Conservation (phyloP, 2,797 vertebrate genomes). For the Menidia menidia region DNA sequence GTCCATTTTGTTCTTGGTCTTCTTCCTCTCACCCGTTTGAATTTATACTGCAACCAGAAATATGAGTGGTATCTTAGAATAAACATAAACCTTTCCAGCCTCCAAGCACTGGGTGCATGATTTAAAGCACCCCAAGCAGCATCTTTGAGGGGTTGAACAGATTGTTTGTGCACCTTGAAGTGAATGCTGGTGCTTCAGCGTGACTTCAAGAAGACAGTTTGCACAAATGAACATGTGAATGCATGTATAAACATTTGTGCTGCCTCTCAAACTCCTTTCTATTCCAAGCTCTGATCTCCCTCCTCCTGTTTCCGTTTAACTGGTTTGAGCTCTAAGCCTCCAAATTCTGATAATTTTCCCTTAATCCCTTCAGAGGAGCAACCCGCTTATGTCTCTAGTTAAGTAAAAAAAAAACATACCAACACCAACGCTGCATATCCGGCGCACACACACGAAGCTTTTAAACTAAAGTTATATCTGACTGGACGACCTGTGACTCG, state of each 20-base stretch:
- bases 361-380: slow-evolving; percentile 72
- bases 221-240: slow-evolving; percentile 41
- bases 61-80: slow-evolving; percentile 12
- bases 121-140: slow-evolving; percentile 26
- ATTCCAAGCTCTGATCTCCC: slow-evolving; percentile 43
- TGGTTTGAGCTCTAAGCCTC: slow-evolving; percentile 70
- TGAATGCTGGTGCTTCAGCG: slow-evolving; percentile 12
- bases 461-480: slow-evolving; percentile 37
- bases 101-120: slow-evolving; percentile 2
- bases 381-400: slow-evolving; percentile 74
- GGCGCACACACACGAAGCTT: slow-evolving; percentile 23
- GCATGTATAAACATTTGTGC: slow-evolving; percentile 25
- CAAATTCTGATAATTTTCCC: slow-evolving; percentile 74
- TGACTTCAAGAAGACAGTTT: slow-evolving; percentile 41
- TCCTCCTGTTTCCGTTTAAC: slow-evolving; percentile 72
- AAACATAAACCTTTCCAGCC: slow-evolving; percentile 22
- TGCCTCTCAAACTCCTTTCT: slow-evolving; percentile 37
- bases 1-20: slow-evolving; percentile 30
- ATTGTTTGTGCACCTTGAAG: slow-evolving; percentile 36
- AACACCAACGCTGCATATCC: slow-evolving; percentile 32
- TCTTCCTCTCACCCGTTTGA: slow-evolving; percentile 29
- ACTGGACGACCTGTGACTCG: slow-evolving; percentile 43
- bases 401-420: slow-evolving; percentile 65
- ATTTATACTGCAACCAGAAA: slow-evolving; percentile 28
- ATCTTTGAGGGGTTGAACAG: slow-evolving; percentile 29